Conservation (phyloP, 2,797 vertebrate species). For the Tokudaia muenninki region DNA sequence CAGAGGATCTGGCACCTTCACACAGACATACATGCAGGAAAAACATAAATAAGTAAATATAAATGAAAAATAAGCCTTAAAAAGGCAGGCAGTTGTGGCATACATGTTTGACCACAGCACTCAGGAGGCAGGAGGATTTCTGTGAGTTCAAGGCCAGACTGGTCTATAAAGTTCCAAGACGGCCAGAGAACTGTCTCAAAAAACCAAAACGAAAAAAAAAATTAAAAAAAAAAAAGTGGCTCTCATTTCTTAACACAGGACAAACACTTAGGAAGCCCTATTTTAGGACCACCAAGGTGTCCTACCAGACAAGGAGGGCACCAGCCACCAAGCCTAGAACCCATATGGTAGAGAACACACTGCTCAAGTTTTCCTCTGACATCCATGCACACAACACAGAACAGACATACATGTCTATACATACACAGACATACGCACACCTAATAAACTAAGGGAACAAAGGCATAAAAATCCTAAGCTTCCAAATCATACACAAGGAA, state of each 20-base stretch:
- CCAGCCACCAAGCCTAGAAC: background rate
- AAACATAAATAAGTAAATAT: background rate
- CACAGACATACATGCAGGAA: background rate
- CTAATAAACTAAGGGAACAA: background rate
- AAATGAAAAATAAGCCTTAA: background rate
- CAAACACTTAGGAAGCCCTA: background rate
- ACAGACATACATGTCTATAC: background rate
- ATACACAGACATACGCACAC: background rate
- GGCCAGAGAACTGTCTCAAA: background rate
- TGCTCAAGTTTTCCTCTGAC: background rate
- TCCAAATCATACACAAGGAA: slow-evolving; percentile 23
- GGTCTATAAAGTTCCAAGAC: background rate
- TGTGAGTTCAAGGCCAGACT: no score
- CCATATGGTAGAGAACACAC: background rate
- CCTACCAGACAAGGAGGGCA: background rate
- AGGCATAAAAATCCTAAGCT: background rate
- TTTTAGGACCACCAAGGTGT: background rate
- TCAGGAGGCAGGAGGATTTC: background rate
- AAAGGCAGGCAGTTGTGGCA: background rate
- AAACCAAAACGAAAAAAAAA: background rate
- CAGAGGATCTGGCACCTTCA: background rate
- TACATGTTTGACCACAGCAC: background rate
- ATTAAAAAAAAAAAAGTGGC: background rate
- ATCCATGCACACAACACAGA: background rate
- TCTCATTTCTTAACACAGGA: background rate